These are phyloP conservation scores for Nasonia longicornis DNA, from an alignment of 1,140 invertebrate species.

Conservation along the genomic window DNA sequence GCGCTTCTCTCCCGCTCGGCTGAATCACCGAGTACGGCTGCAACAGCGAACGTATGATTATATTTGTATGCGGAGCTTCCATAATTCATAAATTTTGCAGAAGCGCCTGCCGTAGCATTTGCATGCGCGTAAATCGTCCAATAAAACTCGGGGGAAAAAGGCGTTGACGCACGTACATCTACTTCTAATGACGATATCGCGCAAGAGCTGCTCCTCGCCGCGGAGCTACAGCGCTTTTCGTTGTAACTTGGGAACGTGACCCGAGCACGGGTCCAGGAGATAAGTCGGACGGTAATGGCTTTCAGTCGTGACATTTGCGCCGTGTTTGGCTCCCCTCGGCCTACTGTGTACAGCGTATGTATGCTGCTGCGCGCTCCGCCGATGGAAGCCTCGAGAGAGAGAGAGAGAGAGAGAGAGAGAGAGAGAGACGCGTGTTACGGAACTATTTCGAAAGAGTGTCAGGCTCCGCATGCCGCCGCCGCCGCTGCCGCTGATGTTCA, in stretches of 20 bases:
- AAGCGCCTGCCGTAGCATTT: background rate
- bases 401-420: no score
- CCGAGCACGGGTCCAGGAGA: constrained; percentile 40
- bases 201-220: background rate
- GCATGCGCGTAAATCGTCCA: background rate
- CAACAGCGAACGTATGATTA: background rate
- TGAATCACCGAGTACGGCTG: constrained; percentile 9
- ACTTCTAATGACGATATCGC: constrained; percentile 35
- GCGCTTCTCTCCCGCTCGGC: background rate
- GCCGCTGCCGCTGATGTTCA: background rate
- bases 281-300: constrained; percentile 46
- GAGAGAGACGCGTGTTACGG: background rate
- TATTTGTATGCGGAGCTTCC: background rate
- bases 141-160: background rate
- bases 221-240: background rate
- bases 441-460: constrained; percentile 38
- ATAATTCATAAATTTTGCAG: constrained; percentile 41
- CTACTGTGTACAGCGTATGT: background rate
- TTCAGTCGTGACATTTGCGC: constrained; percentile 44
- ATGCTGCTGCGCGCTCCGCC: background rate
- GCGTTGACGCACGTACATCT: background rate
- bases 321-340: constrained; percentile 29
- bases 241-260: constrained; percentile 47
- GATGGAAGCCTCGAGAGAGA: no score
- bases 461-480: background rate